Evolutionary conservation across 1,140 invertebrate genomes (phyloP), one percentile per base, ranked within the genome.

Genomic region (Helicoverpa armigera): DNA sequence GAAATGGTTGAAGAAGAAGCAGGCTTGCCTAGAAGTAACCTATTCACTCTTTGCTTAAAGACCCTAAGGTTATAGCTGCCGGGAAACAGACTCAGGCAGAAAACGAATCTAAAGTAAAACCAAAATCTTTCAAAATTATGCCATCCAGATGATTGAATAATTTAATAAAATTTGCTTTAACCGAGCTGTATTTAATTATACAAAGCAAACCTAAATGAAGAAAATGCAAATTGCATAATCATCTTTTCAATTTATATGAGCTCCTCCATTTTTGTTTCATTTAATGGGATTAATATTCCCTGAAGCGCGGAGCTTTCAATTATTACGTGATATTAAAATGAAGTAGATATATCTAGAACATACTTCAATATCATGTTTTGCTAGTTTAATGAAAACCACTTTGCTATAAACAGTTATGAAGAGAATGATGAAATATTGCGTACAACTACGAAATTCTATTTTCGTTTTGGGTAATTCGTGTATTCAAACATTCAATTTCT

Each of bases 221-320:
- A 63, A 63, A 63, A 63, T 35, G 60, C 29, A 63, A 31, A 63
- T 35, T 63, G 60, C 29, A 7, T 63, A 63, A 63, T 63, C 60
- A 31, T 63, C 10, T 43, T 48, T 67, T 67, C 63, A 35, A 48
- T 48, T 67, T 43, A 67, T 23, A 48, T 67, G 31, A 16, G 14
- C 43, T 10, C 35, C 14, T 35, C 35, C 13, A 2, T n/a, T 67
- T 67, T 43, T 67, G n/a, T 43, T 31, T 31, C 13, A 4, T 35
- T 31, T 23, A 63, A 63, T 63, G 60, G 31, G 13, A 35, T 35
- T 35, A 35, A 35, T 35, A 35, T 35, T 35, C 23, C 23, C 18
- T 31, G 7, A 63, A 13, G 29, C 54, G 54, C 5, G 16, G 16
- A 58, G 18, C n/a, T 9, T 58, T 58, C 10, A 58, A 58, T 58